Conservation (phyloP, 2,888 invertebrate genomes). For the Phalera bucephala region DNA sequence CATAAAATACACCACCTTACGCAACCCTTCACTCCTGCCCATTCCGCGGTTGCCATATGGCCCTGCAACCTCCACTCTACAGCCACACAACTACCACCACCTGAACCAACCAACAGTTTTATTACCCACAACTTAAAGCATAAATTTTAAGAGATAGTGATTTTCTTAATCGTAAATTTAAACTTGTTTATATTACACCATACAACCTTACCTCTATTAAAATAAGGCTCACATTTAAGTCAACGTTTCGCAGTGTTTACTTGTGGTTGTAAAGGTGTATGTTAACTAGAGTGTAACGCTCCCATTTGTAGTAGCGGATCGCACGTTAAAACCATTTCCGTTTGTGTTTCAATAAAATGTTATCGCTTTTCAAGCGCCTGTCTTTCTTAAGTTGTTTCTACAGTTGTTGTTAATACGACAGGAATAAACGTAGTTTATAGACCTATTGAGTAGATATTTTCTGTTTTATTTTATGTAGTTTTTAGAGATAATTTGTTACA, state of each 20-base stretch:
- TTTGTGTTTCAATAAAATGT: background rate
- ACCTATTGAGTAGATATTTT: no score
- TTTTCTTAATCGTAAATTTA: conserved; percentile 3
- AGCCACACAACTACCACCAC: conserved; percentile 7
- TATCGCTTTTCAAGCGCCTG: background rate
- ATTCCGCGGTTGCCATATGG: conserved; percentile 21
- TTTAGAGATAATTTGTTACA: no score
- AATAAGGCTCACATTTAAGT: conserved; percentile 4
- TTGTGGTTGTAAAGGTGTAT: background rate
- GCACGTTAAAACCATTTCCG: background rate
- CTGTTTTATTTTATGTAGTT: no score
- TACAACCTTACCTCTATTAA: background rate
- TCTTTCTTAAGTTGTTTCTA: no score
- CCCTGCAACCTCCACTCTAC: conserved; percentile 9
- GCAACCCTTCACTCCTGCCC: conserved; percentile 15
- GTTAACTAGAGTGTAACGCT: conserved; percentile 2
- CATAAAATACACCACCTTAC: conserved; percentile 9
- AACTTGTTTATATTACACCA: background rate
- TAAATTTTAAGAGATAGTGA: conserved; percentile 6
- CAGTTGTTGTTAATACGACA: no score
- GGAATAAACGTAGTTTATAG: no score
- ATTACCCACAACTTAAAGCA: conserved; percentile 1
- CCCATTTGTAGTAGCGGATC: background rate
- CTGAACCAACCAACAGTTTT: conserved; percentile 9
- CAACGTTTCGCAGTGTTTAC: background rate